Conservation (phyloP, 2,888 invertebrate species). For the Ophioninae sp. region DNA sequence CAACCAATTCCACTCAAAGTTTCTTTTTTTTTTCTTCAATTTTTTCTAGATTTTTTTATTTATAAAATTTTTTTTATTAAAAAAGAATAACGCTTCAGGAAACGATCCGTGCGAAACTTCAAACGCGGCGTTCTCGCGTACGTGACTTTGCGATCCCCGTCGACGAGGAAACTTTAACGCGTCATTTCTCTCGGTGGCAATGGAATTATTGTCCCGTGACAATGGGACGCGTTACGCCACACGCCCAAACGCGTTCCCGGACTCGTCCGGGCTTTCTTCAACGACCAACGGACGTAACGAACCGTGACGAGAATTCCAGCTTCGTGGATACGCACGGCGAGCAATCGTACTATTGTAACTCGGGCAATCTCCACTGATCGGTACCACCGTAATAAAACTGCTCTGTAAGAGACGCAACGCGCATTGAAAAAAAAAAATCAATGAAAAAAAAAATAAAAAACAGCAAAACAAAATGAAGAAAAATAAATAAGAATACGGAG, state of each 20-base stretch:
- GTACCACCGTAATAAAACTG: conserved; percentile 29
- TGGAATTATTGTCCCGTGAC: neutral
- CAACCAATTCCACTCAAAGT: too few relatives aligned
- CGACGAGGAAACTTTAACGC: conserved; percentile 10
- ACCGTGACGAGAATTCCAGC: conserved; percentile 33
- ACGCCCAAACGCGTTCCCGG: neutral
- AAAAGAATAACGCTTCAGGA: neutral
- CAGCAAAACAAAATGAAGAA: neutral
- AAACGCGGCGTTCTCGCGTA: neutral
- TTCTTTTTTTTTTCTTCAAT: too few relatives aligned
- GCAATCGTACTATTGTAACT: neutral
- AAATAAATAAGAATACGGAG: neutral
- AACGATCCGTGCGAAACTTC: neutral
- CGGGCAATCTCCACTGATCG: conserved; percentile 33
- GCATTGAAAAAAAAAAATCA: neutral
- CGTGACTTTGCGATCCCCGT: neutral
- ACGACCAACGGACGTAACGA: conserved; percentile 42
- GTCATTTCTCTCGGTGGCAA: conserved; percentile 4
- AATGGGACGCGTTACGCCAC: conserved; percentile 7
- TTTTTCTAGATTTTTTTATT: neutral
- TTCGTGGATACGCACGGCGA: neutral
- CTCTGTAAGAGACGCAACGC: neutral
- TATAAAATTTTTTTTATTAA: neutral
- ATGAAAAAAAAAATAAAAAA: neutral
- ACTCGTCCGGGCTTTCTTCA: conserved; percentile 29